phyloP scores from a whole-genome alignment of 2,888 invertebrate species.

The Mesorhabditis spiculigera region DNA sequence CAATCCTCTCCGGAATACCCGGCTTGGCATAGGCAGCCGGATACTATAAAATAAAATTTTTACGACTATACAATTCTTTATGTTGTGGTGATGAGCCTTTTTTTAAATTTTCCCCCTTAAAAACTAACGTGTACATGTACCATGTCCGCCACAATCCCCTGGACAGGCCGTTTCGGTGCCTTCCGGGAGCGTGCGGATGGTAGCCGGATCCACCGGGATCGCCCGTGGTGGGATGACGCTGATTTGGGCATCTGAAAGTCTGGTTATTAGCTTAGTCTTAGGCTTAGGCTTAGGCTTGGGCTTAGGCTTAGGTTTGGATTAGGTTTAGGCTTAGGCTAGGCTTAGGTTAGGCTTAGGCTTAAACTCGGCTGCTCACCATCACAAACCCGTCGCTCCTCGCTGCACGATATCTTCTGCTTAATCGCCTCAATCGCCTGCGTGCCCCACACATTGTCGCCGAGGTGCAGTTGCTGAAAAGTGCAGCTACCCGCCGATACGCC shows the following conservation, averaged over 20 bases:
- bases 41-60: background rate
- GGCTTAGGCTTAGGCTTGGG: too few species aligned
- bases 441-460: background rate
- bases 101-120: too few species aligned
- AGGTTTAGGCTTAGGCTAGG: too few species aligned
- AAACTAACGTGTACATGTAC: background rate
- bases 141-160: conserved; percentile 1
- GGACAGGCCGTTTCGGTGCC: background rate
- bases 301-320: too few species aligned
- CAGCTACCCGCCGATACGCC: background rate
- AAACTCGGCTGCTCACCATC: too few species aligned
- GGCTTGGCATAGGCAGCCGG: background rate
- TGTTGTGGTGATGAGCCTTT: too few species aligned
- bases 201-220: background rate
- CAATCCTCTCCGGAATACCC: conserved; percentile 4
- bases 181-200: background rate
- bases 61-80: too few species aligned
- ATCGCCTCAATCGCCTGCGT: background rate
- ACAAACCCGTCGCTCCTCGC: background rate
- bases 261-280: too few species aligned
- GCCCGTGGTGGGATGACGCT: conserved; percentile 1
- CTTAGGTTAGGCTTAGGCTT: too few species aligned
- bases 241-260: background rate
- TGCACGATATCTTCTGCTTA: background rate
- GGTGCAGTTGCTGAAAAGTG: background rate